Percentiles rank a stretch among this genome's conserved stretches.
These are phyloP conservation scores for Illadopsis cleaveri DNA, from an alignment of 2,113 vertebrate species.

Conservation along the genomic window DNA sequence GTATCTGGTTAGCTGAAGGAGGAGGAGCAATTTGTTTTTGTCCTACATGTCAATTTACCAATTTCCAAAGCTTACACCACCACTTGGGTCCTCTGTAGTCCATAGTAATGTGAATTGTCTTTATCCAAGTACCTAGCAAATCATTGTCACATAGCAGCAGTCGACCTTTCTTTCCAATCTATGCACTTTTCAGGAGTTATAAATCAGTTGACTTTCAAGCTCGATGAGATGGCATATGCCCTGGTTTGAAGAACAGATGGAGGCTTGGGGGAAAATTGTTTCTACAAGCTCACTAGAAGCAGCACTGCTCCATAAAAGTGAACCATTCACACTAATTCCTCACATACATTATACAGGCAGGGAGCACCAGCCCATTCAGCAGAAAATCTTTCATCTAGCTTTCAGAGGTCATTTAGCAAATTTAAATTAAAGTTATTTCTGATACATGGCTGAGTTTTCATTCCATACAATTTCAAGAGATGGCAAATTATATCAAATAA, in stretches of 20 bases:
- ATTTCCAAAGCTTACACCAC: slow-evolving; percentile 47
- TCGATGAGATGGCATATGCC: slow-evolving; percentile 82
- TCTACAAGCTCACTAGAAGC: slow-evolving; percentile 81
- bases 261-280: slow-evolving; percentile 82
- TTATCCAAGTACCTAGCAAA: slow-evolving; percentile 73
- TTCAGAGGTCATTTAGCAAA: slow-evolving; percentile 79
- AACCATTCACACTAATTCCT: slow-evolving; percentile 79
- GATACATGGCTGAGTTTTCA: slow-evolving; percentile 61
- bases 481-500: slow-evolving; percentile 60
- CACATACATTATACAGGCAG: slow-evolving; percentile 80
- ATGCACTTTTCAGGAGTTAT: slow-evolving; percentile 75
- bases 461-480: slow-evolving; percentile 49
- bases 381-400: slow-evolving; percentile 75
- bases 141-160: slow-evolving; percentile 67
- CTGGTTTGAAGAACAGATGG: slow-evolving; percentile 85
- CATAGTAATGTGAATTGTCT: slow-evolving; percentile 66
- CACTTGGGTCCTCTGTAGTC: slow-evolving; percentile 49
- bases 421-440: slow-evolving; percentile 78
- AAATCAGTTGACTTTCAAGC: slow-evolving; percentile 82
- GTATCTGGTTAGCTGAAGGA: neutral
- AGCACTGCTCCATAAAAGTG: slow-evolving; percentile 77
- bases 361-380: slow-evolving; percentile 75
- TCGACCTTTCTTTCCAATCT: slow-evolving; percentile 78
- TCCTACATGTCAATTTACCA: slow-evolving; percentile 10
- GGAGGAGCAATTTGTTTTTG: slow-evolving; percentile 45